Base-by-base conservation (phyloP, 2,113 vertebrate genomes). In the Elephantulus edwardii region DNA sequence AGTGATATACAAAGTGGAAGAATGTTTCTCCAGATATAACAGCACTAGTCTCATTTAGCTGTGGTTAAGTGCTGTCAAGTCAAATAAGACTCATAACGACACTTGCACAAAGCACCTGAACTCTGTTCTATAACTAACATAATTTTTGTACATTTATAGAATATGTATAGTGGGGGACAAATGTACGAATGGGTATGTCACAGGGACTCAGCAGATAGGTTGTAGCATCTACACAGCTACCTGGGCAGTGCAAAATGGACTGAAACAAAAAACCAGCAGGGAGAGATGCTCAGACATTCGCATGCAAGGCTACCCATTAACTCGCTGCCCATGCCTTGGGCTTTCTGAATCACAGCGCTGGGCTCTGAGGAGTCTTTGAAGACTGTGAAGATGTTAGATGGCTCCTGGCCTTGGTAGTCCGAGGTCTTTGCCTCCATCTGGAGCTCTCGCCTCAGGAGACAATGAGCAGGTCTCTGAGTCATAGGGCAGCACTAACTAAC, bases 381-480 rank as follows among this genome's bases (percentile, higher is more conserved):
- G 42, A 62, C 6, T 33, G 24, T 3, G 8, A 52, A 64, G 48
- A 11, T 17, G n/a, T 22, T 17, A 16, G 20, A 75, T 22, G 33
- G 44, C 26, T 28, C 1, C 11, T 11, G 12, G 58, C 19, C 22
- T 8, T 66, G 40, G 71, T 33, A 30, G 4, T 52, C 52, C 33
- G 8, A 14, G 52, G 33, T 38, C 48, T 19, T 52, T 8, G 77
- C 86, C 40, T 76, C 79, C 74, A 71, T 58, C 7, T 5, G 3
- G 44, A 38, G 33, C 20, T 1, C 70, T 79, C 5, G 70, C 64
- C 48, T 52, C 5, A 16, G 22, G 30, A 60, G 9, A 50, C 66
- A 22, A 24, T 16, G 62, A 86, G 33, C 11, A 9, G 24, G 46
- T 16, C 13, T 58, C 35, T 95, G 92, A 93, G 62, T 96, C 89